These are phyloP conservation scores for Diadromus collaris DNA, from an alignment of 2,888 invertebrate species.

Conservation along the genomic window DNA sequence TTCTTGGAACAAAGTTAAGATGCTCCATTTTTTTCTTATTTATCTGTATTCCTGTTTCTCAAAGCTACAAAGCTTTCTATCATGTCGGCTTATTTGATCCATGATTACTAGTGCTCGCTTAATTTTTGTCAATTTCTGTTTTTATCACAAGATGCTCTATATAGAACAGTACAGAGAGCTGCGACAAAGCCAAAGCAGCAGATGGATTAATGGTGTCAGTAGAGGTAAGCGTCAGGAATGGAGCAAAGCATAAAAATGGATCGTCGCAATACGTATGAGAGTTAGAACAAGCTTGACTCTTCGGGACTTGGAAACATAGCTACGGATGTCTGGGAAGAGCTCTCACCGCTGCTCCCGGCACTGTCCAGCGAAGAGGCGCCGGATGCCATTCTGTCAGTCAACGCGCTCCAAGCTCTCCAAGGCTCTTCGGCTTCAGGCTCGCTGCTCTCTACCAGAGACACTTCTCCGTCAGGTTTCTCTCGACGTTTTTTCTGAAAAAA, in stretches of 20 bases:
- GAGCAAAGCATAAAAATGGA: not conserved
- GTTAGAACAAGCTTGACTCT: not conserved
- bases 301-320: not conserved
- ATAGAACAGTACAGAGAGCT: not conserved
- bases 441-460: slow-evolving; percentile 61
- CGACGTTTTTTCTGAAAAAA: slow-evolving; percentile 76
- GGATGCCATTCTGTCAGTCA: slow-evolving; percentile 84
- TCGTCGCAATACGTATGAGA: not conserved
- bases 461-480: slow-evolving; percentile 70
- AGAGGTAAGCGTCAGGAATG: not conserved
- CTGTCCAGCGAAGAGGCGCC: slow-evolving; percentile 90
- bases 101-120: too few relatives aligned
- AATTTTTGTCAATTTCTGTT: too few relatives aligned
- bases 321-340: slow-evolving; percentile 37
- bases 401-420: slow-evolving; percentile 8
- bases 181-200: not conserved
- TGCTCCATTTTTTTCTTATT: too few relatives aligned
- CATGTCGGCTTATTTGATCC: too few relatives aligned
- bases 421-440: slow-evolving; percentile 4
- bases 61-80: too few relatives aligned
- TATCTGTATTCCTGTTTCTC: too few relatives aligned
- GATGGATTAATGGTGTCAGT: not conserved
- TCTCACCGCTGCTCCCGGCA: slow-evolving; percentile 88
- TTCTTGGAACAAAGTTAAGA: slow-evolving; percentile 7
- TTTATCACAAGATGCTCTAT: too few relatives aligned